Conservation (phyloP, 2,797 vertebrate species). For the Parauchenoglanis punctatus region DNA sequence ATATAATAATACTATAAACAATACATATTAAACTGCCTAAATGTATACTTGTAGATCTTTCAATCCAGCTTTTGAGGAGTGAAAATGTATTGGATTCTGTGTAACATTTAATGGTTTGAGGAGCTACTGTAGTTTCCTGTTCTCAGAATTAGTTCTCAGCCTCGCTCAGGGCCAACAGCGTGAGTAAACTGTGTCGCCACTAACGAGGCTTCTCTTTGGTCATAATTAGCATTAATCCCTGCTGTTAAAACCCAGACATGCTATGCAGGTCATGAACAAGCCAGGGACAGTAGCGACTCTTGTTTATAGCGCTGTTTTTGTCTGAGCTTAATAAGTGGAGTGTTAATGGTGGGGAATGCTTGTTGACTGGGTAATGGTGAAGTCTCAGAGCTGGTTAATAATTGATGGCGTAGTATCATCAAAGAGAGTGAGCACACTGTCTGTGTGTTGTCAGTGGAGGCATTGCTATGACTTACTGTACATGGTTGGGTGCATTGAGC, state of each 20-base stretch:
- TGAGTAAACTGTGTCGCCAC: conserved; percentile 42
- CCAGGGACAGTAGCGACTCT: conserved; percentile 65
- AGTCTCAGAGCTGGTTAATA: conserved; percentile 74
- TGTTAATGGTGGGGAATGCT: conserved; percentile 33
- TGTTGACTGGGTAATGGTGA: conserved; percentile 73
- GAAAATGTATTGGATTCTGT: neutral
- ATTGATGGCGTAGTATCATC: conserved; percentile 71
- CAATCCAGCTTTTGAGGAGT: neutral
- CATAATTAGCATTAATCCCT: conserved; percentile 74
- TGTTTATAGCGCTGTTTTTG: conserved; percentile 63
- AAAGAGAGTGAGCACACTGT: conserved; percentile 24
- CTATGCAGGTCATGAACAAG: conserved; percentile 78
- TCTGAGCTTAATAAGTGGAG: conserved; percentile 54
- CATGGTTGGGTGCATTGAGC: conserved; percentile 9
- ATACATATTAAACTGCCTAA: neutral
- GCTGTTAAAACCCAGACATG: conserved; percentile 69
- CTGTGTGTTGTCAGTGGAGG: conserved; percentile 42
- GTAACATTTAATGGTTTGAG: conserved; percentile 4
- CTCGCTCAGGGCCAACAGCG: conserved; percentile 51
- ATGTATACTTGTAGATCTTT: neutral
- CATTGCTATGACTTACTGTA: conserved; percentile 32
- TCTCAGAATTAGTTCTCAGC: neutral
- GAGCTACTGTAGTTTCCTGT: neutral
- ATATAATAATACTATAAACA: neutral
- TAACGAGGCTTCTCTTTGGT: conserved; percentile 45